Evolutionary conservation across 92 coral and sea anemone genomes (phyloP).

Genomic region (Actinostola sp.): DNA sequence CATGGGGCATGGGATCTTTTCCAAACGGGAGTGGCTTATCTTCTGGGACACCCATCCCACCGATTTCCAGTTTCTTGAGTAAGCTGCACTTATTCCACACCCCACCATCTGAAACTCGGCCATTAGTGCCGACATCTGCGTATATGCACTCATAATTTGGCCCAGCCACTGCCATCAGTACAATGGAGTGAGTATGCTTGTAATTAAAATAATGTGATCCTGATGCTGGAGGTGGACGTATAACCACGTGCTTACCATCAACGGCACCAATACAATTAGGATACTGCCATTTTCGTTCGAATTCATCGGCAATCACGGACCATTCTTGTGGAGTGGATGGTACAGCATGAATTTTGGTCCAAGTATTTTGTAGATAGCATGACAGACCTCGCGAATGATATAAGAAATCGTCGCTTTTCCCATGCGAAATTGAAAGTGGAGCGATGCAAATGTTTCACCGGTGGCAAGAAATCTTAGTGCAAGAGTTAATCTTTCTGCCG

Average conservation of each 20-base stretch:
- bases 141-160: constrained; percentile 40
- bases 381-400: constrained; percentile 54
- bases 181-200: constrained; percentile 54
- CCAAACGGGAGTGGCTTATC: too few relatives aligned
- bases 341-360: constrained; percentile 23
- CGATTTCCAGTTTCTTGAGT: too few relatives aligned
- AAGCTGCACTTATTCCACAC: constrained; percentile 8
- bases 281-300: constrained; percentile 62
- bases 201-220: constrained; percentile 40
- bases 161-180: constrained; percentile 52
- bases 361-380: constrained; percentile 36
- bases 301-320: constrained; percentile 36
- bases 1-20: too few relatives aligned
- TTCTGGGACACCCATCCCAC: too few relatives aligned
- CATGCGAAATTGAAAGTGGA: constrained; percentile 57
- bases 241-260: constrained; percentile 57
- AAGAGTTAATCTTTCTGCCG: constrained; percentile 54
- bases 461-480: constrained; percentile 55
- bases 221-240: constrained; percentile 49
- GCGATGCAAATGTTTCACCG: constrained; percentile 48
- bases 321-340: constrained; percentile 49
- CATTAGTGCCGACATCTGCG: constrained; percentile 45
- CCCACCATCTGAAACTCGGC: constrained; percentile 8
- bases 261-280: constrained; percentile 68
- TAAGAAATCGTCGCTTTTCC: constrained; percentile 27